These are phyloP conservation scores for Harpagifer antarcticus DNA, from an alignment of 2,797 vertebrate genomes.

Conservation along the genomic window DNA sequence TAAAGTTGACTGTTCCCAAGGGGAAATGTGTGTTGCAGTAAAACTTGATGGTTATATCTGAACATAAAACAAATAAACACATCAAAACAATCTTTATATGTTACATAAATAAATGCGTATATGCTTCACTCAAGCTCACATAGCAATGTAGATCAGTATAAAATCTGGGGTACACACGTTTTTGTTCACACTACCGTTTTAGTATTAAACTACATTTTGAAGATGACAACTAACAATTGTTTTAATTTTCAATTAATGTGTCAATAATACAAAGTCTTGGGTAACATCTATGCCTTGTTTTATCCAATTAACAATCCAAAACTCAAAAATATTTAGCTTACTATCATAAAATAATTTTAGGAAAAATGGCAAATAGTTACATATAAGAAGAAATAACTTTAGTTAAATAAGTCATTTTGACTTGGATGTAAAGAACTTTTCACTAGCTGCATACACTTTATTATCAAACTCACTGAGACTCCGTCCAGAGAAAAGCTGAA, in stretches of 20 bases:
- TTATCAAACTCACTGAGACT: conserved; percentile 3
- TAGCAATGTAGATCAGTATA: background rate
- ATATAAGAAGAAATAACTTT: no score
- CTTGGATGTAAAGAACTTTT: no score
- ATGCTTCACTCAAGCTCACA: background rate
- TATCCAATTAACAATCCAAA: background rate
- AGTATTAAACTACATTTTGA: background rate
- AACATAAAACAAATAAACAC: background rate
- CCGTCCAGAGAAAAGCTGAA: conserved; percentile 12
- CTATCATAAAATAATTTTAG: background rate
- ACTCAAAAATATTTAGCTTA: background rate
- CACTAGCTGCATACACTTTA: background rate
- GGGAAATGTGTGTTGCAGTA: background rate
- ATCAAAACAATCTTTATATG: background rate
- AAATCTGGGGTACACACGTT: no score
- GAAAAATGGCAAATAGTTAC: no score
- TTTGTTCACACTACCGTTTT: background rate
- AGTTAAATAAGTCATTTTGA: no score
- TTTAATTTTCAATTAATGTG: background rate
- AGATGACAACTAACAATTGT: background rate
- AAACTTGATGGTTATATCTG: background rate
- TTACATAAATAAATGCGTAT: background rate
- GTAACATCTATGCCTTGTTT: background rate
- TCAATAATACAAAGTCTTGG: no score
- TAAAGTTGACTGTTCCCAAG: background rate